Evolutionary conservation across 64 coral and sea anemone species (phyloP).

Genomic region (Montipora foliosa): DNA sequence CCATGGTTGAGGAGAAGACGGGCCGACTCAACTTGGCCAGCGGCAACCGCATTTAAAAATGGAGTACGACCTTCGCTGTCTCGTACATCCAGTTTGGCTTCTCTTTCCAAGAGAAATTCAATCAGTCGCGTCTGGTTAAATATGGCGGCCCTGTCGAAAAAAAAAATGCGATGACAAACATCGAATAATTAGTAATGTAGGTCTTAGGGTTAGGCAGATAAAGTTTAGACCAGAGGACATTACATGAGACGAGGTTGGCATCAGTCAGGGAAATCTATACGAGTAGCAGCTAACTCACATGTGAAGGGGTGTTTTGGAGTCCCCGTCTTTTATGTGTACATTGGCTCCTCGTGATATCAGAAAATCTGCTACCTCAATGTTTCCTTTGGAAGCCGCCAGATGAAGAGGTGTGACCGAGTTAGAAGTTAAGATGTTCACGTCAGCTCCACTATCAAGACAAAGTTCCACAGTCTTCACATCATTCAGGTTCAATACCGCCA

Average conservation of each 20-base stretch:
- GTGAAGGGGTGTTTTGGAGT: slow-evolving; percentile 62
- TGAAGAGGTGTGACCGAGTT: slow-evolving; percentile 20
- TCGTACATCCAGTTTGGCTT: slow-evolving; percentile 62
- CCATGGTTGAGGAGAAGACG: slow-evolving; percentile 67
- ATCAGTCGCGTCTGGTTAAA: slow-evolving; percentile 62
- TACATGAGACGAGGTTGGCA: neutral
- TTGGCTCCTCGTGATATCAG: slow-evolving; percentile 20
- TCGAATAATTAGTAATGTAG: too few species aligned
- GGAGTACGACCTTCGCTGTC: slow-evolving; percentile 71
- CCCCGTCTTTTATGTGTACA: slow-evolving; percentile 37
- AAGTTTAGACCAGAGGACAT: neutral
- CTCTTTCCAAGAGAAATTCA: slow-evolving; percentile 59
- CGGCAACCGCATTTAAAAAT: slow-evolving; percentile 77
- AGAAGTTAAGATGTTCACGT: neutral
- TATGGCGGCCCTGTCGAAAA: slow-evolving; percentile 36
- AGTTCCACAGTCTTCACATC: slow-evolving; percentile 8
- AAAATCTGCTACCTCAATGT: slow-evolving; percentile 30
- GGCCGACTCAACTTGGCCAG: slow-evolving; percentile 43
- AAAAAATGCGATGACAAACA: too few species aligned
- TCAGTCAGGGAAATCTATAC: too few species aligned
- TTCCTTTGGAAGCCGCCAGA: neutral
- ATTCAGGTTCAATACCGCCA: slow-evolving; percentile 24
- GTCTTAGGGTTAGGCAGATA: too few species aligned
- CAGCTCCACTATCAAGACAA: slow-evolving; percentile 11
- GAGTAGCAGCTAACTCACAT: neutral